Evolutionary conservation across 2,797 vertebrate species (phyloP).

Genomic region (Anisognathus igniventris): DNA sequence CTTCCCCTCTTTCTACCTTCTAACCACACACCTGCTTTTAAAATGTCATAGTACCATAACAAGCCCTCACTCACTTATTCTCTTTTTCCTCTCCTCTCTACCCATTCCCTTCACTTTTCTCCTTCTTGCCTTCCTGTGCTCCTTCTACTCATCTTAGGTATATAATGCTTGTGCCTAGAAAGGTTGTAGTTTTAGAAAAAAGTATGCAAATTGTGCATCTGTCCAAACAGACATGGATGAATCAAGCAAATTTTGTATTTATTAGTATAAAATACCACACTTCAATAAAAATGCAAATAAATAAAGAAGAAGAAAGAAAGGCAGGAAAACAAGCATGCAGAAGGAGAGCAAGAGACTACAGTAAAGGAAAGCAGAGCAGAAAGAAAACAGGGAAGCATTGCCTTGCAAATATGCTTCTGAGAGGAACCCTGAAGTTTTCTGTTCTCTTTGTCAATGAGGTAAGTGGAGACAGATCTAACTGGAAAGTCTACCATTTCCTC

Average conservation of each 20-base stretch:
- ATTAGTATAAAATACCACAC: neutral
- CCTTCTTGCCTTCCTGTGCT: neutral
- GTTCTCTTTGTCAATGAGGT: neutral
- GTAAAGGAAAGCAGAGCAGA: neutral
- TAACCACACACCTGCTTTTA: neutral
- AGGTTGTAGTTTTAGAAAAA: neutral
- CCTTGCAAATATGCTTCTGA: neutral
- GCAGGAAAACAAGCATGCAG: neutral
- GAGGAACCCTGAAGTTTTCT: neutral
- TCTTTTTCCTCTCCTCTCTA: neutral
- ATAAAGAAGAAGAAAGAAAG: neutral
- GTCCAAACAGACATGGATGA: neutral
- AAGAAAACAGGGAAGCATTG: neutral
- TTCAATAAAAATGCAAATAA: neutral
- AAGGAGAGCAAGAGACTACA: neutral
- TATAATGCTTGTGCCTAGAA: neutral
- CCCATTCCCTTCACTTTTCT: neutral
- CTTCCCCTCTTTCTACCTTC: neutral
- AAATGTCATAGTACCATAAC: neutral
- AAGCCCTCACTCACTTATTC: rapidly evolving
- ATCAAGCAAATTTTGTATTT: neutral
- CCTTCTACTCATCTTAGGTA: neutral
- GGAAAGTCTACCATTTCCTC: neutral
- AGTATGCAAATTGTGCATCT: neutral
- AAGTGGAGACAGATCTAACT: neutral